Evolutionary conservation across 2,797 vertebrate genomes (phyloP), one percentile per base, ranked within the genome.

Genomic region (Hemitrygon akajei): DNA sequence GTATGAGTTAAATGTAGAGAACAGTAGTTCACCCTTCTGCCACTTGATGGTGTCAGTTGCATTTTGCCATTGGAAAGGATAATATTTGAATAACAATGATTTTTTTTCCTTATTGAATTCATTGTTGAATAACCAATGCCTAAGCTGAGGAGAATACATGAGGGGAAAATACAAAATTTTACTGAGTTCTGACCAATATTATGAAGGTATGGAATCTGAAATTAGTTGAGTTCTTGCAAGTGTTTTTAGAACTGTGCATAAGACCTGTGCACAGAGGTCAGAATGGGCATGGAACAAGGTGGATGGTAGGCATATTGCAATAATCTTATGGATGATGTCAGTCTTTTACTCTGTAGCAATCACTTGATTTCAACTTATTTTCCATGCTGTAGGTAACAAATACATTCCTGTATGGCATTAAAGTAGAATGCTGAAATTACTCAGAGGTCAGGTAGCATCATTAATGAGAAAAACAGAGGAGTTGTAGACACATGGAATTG

Each of bases 1-100:
- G 47, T 87, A 22, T 11, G 30, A 27, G 87, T 63, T 5, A 60
- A 86, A 11, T n/a, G 16, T 14, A 18, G 27, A 34, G 16, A 34
- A n/a, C 18, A 2, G n/a, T 37, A 11, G n/a, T 89, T 66, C 86
- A 22, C 60, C 20, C 60, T 22, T 89, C n/a, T 89, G 60, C 86
- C 86, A 66, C 86, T 89, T 89, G 86, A 89, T 89, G 86, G 86
- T 69, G 86, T 20, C n/a, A 69, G 22, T 63, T 7, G 16, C n/a
- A 66, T 86, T 47, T 27, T 60, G 60, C 60, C 56, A 58, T n/a
- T 27, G 16, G 56, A 27, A 14, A 63, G 56, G 25, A 86, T 14
- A 14, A 11, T 56, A 22, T 7, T 80, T 0, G n/a, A 80, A 82
- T 9, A 82, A 82, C 7, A 47, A 82, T 40, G n/a, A 40, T 0